phyloP scores from a whole-genome alignment of 2,113 vertebrate species.

The Xenotilapia longispinis region DNA sequence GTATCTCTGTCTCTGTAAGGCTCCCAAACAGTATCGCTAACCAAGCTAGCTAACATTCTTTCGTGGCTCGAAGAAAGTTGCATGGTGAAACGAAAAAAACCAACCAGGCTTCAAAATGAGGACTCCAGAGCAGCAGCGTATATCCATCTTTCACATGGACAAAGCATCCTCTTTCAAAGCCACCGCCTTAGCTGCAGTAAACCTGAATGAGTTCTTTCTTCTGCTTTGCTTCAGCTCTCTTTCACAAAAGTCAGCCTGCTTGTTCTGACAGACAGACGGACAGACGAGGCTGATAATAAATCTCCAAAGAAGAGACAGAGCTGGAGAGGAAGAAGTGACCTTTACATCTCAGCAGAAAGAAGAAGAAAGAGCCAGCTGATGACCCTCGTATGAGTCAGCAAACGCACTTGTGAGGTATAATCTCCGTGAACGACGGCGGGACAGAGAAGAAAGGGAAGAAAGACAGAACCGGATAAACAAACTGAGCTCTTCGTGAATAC shows the following conservation, averaged over 20 bases:
- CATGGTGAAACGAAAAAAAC: accelerated
- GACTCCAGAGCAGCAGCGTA: background rate
- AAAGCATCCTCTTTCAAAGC: background rate
- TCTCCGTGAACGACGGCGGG: background rate
- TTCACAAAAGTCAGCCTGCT: background rate
- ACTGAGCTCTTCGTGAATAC: background rate
- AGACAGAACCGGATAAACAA: background rate
- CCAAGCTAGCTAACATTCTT: background rate
- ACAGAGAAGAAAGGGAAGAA: background rate
- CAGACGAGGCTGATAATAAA: background rate
- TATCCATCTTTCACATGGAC: background rate
- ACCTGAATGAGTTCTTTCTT: background rate
- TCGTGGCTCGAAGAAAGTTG: background rate
- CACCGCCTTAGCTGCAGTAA: background rate
- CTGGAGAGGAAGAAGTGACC: background rate
- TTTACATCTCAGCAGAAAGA: accelerated
- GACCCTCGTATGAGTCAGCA: background rate
- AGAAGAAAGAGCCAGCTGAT: background rate
- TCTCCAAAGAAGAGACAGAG: background rate
- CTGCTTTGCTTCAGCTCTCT: background rate
- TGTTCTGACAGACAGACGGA: background rate
- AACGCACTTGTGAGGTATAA: background rate
- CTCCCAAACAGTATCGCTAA: background rate
- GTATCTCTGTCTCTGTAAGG: background rate
- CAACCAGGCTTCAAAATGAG: background rate